These are phyloP conservation scores for Apamea epomidion DNA, from an alignment of 2,888 invertebrate genomes.

Conservation along the genomic window DNA sequence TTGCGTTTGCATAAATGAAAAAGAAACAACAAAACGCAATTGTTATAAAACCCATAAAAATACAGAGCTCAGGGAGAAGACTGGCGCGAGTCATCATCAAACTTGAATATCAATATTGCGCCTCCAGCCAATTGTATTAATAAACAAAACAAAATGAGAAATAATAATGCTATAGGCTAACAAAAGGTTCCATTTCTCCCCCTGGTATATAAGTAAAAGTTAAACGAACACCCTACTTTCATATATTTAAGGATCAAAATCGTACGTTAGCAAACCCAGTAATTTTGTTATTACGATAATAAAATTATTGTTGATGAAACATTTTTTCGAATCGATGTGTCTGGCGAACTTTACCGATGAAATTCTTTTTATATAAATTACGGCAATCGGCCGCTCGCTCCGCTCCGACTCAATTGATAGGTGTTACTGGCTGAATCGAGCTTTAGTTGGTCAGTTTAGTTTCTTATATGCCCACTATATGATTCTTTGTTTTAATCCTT, in stretches of 20 bases:
- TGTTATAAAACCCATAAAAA: conserved; percentile 87
- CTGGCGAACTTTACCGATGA: conserved; percentile 89
- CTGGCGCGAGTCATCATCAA: conserved; percentile 88
- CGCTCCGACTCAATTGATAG: conserved; percentile 85
- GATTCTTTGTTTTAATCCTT: conserved; percentile 54
- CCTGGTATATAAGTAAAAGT: conserved; percentile 83
- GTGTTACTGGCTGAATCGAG: conserved; percentile 80
- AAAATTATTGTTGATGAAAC: conserved; percentile 91
- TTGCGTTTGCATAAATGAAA: conserved; percentile 77
- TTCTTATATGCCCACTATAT: conserved; percentile 58
- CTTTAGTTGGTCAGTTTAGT: conserved; percentile 71
- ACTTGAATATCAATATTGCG: conserved; percentile 91
- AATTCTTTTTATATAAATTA: conserved; percentile 88
- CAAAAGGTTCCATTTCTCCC: conserved; percentile 91
- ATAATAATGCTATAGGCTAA: conserved; percentile 91
- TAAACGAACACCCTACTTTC: conserved; percentile 82
- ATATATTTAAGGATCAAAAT: conserved; percentile 84
- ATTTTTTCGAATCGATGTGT: conserved; percentile 89
- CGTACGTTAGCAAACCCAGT: conserved; percentile 83
- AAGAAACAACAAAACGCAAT: conserved; percentile 79
- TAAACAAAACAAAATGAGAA: conserved; percentile 91
- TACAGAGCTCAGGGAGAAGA: conserved; percentile 85
- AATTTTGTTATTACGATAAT: conserved; percentile 91
- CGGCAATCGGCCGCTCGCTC: conserved; percentile 85
- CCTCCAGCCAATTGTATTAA: conserved; percentile 91